These are phyloP conservation scores for Hylyphantes graminicola DNA, from an alignment of 1,140 invertebrate species.

Conservation along the genomic window DNA sequence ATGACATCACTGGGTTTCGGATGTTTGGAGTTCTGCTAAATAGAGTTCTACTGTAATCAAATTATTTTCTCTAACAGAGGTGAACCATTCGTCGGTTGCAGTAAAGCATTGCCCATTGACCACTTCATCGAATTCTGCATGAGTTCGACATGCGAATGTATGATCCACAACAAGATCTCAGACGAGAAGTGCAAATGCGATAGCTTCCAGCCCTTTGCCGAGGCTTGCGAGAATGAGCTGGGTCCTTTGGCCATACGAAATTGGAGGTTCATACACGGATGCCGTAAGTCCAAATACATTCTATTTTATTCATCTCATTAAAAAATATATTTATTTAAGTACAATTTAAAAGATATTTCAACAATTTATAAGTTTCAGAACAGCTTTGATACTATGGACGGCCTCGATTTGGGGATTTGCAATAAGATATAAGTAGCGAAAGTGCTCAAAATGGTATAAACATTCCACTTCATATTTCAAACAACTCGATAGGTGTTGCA, in stretches of 20 bases:
- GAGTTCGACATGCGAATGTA: conserved; percentile 79
- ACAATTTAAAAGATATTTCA: no score
- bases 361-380: no score
- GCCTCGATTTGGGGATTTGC: no score
- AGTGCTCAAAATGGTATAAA: no score
- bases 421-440: no score
- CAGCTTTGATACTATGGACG: no score
- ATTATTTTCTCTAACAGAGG: conserved; percentile 68
- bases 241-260: conserved; percentile 73
- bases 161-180: conserved; percentile 64
- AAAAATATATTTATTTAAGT: no score
- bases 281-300: conserved; percentile 73
- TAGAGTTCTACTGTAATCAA: neutral
- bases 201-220: conserved; percentile 76
- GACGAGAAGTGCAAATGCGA: conserved; percentile 76
- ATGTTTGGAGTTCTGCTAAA: neutral
- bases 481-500: no score
- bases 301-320: neutral
- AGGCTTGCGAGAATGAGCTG: conserved; percentile 77
- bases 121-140: conserved; percentile 78
- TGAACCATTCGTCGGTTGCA: conserved; percentile 75
- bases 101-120: conserved; percentile 73
- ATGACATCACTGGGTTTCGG: neutral
- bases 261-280: conserved; percentile 79
- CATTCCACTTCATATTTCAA: no score